Evolutionary conservation across 2,888 invertebrate genomes (phyloP).

Genomic region (Pollenia labialis): DNA sequence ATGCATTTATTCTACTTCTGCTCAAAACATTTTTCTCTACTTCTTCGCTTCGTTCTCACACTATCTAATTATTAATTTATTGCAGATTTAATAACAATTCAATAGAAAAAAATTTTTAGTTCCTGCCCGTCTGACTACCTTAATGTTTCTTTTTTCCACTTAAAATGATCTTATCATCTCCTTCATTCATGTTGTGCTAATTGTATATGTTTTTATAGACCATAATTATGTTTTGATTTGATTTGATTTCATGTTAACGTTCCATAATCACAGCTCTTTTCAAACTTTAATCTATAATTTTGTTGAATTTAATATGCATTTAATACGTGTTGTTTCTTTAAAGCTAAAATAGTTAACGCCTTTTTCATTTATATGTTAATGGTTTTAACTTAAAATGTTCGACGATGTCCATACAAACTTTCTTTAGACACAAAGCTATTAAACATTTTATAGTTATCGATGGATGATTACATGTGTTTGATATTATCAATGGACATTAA

Average conservation of each 20-base stretch:
- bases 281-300: slow-evolving; percentile 59
- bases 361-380: slow-evolving; percentile 71
- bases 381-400: slow-evolving; percentile 27
- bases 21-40: background rate
- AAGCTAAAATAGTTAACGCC: slow-evolving; percentile 56
- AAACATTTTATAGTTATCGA: slow-evolving; percentile 42
- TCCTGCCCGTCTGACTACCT: background rate
- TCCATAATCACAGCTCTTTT: slow-evolving; percentile 53
- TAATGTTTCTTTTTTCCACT: slow-evolving; percentile 7
- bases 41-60: background rate
- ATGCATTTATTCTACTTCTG: no score
- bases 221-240: slow-evolving; percentile 58
- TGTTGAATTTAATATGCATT: slow-evolving; percentile 52
- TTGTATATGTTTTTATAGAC: slow-evolving; percentile 45
- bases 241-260: slow-evolving; percentile 57
- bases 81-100: slow-evolving; percentile 47
- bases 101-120: slow-evolving; percentile 37
- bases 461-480: slow-evolving; percentile 63
- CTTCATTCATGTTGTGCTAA: slow-evolving; percentile 56
- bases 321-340: slow-evolving; percentile 52
- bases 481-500: slow-evolving; percentile 60
- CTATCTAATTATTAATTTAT: slow-evolving; percentile 55
- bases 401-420: slow-evolving; percentile 20
- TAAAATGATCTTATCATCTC: slow-evolving; percentile 32
- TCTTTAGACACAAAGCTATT: slow-evolving; percentile 10